Base-by-base conservation (phyloP, 2,113 vertebrate species). In the Noturus placidus region DNA sequence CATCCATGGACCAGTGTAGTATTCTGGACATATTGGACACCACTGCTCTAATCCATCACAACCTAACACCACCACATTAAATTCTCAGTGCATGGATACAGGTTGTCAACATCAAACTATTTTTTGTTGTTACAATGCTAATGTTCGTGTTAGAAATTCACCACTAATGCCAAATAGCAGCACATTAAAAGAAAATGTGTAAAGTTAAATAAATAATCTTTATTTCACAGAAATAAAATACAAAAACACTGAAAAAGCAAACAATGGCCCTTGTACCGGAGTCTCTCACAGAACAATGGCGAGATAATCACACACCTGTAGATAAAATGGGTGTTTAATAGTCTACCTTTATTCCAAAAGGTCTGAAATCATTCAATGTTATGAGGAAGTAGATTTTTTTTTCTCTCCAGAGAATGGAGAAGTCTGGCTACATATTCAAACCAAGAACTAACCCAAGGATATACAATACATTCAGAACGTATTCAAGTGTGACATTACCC, bases 281-380 rank as follows among this genome's bases (percentile, higher is more conserved):
- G 19, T 59, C 15, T 10, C 61, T 95, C 87, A 96, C 46, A 96
- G 86, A 63, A 96, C 89, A n/a, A 95, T 86, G 27, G 95, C 93
- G 22, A 95, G 91, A 89, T 93, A 95, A 89, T 95, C 94, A 92
- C 95, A 96, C 25, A 86, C 93, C 95, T 96, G 89, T 13, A 93
- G 90, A 65, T 88, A 57, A 91, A 20, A 59, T 46, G 2, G 76
- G 76, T 0, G 35, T 52, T 77, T 35, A 79, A 65, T 80, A 86
- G 25, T 38, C 54, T 11, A 46, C 46, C 59, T 27, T 74, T 42
- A 70, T 13, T 59, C 30, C 38, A 67, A 50, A 46, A 61, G 52
- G 22, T 59, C 33, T 57, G 2, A 61, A 61, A 57, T 35, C 54
- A 22, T 57, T 80, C 7, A 7, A 6, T 57, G 54, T 35, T 11